A percentile compares a stretch with the other conserved stretches of the same genome.
Evolutionary conservation across 2,113 vertebrate genomes (phyloP).

Genomic region (Loxodonta africana): DNA sequence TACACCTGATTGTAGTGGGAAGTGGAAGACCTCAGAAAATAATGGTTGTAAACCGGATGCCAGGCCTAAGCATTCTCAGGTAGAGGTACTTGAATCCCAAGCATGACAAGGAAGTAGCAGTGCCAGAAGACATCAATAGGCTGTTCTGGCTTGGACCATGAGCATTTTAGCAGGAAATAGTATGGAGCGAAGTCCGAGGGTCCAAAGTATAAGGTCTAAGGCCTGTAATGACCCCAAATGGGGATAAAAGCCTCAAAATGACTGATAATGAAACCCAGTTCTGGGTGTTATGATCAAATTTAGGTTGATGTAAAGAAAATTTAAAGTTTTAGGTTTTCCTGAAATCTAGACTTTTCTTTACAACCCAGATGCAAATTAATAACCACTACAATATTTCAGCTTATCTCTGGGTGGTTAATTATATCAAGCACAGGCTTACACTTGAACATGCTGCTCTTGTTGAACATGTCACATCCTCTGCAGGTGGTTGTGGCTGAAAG

Average conservation of each 20-base stretch:
- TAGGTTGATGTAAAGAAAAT: background rate
- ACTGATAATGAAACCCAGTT: background rate
- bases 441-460: background rate
- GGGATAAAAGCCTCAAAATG: background rate
- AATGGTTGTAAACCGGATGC: background rate
- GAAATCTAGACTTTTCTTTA: background rate
- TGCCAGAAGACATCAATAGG: background rate
- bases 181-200: background rate
- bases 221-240: background rate
- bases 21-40: background rate
- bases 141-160: background rate
- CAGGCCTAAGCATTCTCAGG: background rate
- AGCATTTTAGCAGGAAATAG: background rate
- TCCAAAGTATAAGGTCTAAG: background rate
- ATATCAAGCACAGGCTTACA: background rate
- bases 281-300: background rate
- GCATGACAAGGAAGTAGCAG: background rate
- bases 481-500: background rate
- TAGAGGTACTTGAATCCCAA: background rate
- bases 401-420: background rate
- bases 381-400: background rate
- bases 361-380: conserved; percentile 1
- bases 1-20: background rate
- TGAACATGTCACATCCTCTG: background rate
- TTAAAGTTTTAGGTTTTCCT: background rate